These are phyloP conservation scores for Pseudocheirus occidentalis DNA, from an alignment of 2,797 vertebrate genomes.

Conservation along the genomic window DNA sequence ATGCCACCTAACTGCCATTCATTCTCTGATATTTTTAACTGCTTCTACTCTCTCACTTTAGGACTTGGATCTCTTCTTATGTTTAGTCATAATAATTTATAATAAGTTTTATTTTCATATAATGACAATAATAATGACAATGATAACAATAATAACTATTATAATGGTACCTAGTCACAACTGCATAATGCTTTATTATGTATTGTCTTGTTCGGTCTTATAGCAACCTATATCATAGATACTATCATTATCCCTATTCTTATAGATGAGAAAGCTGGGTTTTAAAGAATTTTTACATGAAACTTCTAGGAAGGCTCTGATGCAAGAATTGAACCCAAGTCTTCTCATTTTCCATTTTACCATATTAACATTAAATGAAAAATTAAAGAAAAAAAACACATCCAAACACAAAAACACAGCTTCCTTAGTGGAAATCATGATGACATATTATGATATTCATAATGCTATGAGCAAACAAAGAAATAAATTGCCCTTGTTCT, in stretches of 20 bases:
- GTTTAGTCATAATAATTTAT: neutral
- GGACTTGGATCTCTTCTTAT: neutral
- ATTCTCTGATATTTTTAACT: slow-evolving; percentile 2
- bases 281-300: neutral
- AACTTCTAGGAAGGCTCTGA: neutral
- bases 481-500: neutral
- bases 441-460: neutral
- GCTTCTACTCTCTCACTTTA: neutral
- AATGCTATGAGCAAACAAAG: neutral
- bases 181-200: neutral
- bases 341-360: neutral
- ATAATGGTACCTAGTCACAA: neutral
- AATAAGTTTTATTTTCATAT: too few species aligned
- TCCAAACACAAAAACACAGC: too few species aligned
- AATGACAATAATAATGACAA: neutral
- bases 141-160: neutral
- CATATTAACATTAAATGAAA: neutral
- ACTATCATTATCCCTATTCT: neutral
- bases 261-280: neutral
- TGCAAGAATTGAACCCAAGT: neutral
- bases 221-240: neutral
- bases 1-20: neutral
- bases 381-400: neutral
- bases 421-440: neutral
- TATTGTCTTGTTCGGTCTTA: neutral